These are phyloP conservation scores for Syrphus vitripennis DNA, from an alignment of 2,888 invertebrate genomes.

Conservation along the genomic window DNA sequence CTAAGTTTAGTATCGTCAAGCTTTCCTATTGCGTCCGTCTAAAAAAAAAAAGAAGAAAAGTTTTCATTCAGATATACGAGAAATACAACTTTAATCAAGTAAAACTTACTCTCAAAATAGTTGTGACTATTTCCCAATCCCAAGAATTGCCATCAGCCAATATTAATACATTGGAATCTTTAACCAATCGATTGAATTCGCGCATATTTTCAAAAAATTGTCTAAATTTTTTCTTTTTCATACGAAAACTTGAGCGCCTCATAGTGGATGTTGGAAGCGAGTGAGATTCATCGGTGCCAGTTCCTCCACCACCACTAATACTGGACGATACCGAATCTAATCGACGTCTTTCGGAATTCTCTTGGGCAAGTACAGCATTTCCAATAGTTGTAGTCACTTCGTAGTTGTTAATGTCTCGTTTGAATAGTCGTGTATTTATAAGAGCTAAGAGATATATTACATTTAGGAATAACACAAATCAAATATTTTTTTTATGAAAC, in stretches of 20 bases:
- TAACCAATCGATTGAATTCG: constrained; percentile 86
- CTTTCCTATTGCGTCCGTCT: constrained; percentile 82
- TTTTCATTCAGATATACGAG: not conserved
- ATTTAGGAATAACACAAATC: not conserved
- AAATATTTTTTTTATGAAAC: not conserved
- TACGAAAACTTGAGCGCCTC: constrained; percentile 78
- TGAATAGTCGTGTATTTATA: constrained; percentile 80
- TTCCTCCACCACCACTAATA: constrained; percentile 73
- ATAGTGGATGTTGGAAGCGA: constrained; percentile 76
- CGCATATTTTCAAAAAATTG: constrained; percentile 83
- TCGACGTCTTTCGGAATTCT: constrained; percentile 79
- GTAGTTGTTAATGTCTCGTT: constrained; percentile 78
- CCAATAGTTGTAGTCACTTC: constrained; percentile 35
- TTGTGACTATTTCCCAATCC: constrained; percentile 96
- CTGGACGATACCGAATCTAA: constrained; percentile 82
- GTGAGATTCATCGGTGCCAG: constrained; percentile 76
- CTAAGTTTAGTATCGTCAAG: constrained; percentile 86
- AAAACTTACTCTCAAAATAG: constrained; percentile 87
- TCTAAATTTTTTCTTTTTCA: constrained; percentile 81
- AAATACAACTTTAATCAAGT: not conserved
- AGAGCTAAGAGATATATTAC: constrained; percentile 74
- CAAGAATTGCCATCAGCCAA: constrained; percentile 91
- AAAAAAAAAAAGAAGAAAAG: constrained; percentile 9
- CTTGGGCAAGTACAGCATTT: constrained; percentile 33
- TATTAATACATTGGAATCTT: constrained; percentile 90